Evolutionary conservation across 2,113 vertebrate genomes (phyloP), one percentile per base, ranked within the genome.

Genomic region (Tricholaema leucomelas): DNA sequence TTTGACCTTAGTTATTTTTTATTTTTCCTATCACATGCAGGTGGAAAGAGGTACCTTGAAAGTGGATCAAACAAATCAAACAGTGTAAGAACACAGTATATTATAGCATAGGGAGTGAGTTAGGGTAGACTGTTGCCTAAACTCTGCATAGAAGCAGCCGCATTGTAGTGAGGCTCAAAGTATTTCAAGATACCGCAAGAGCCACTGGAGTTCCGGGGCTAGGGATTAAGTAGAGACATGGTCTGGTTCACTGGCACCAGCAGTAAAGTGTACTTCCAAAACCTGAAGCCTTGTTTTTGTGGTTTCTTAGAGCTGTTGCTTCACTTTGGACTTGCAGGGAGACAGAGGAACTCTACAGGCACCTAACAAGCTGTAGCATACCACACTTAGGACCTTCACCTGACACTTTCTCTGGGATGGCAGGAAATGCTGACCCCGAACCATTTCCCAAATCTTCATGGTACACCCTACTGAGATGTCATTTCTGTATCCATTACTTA

Each of bases 1-100:
- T 50, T 50, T 50, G 48, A 50, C 12, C 21, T 50, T 23, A 12
- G 48, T 50, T 23, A 50, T 23, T 50, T 50, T 50, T 50, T 50
- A 12, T 46, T 20, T 44, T 44, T 44, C 7, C 5, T 3, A 2
- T 10, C 8, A 7, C 6, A 0, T 7, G 2, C 12, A 38, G 2
- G 18, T 70, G 15, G 18, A 72, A 85, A 11, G 19, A 82, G 31
- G 28, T 55, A 2, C 12, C 12, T 55, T 36, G 6, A 8, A 38
- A 61, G 8, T 6, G 2, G 2, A 69, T 36, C 19, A 31, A 69
- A 38, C 15, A 65, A 58, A 38, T 21, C 40, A 36, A 33, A 31
- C 2, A 5, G 8, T n/a, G 10, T 8, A 28, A 10, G 14, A 54
- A 16, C 20, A 15, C 14, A 71, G 30, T 0, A 1, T 35, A 0